Conservation (phyloP, 1,140 invertebrate genomes). For the Panulirus ornatus region DNA sequence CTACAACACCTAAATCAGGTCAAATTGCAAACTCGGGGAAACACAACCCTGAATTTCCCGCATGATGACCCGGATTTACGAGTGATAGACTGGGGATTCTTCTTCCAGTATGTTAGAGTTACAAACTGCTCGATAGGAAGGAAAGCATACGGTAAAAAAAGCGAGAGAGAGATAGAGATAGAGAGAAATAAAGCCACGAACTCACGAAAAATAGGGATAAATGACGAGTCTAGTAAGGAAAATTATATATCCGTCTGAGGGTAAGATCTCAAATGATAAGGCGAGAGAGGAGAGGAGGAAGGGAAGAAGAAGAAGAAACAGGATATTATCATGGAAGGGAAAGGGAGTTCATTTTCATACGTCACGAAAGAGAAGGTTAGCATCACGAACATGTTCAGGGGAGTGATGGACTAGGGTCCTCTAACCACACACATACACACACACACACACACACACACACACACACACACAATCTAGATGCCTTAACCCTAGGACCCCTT, state of each 20-base stretch:
- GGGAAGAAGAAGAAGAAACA: neutral
- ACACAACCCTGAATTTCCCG: neutral
- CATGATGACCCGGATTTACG: constrained; percentile 24
- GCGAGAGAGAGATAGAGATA: constrained; percentile 29
- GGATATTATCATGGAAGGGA: neutral
- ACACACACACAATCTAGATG: too few relatives aligned
- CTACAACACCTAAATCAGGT: constrained; percentile 10
- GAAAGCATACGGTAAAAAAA: too few relatives aligned
- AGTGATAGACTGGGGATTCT: constrained; percentile 28
- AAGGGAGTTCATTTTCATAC: neutral
- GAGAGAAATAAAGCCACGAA: constrained; percentile 4
- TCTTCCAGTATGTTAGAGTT: neutral
- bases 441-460: neutral
- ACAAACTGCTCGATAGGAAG: neutral
- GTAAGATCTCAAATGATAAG: too few relatives aligned
- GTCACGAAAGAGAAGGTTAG: neutral
- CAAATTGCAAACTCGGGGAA: constrained; percentile 2
- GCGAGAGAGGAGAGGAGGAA: neutral
- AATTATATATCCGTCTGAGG: neutral
- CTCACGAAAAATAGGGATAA: neutral
- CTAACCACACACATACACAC: neutral
- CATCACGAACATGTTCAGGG: too few relatives aligned
- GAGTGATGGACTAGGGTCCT: too few relatives aligned
- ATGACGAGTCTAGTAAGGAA: neutral
- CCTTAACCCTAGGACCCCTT: too few relatives aligned